A percentile compares a stretch with the other conserved stretches of the same genome.
These are phyloP conservation scores for Ophion costatus DNA, from an alignment of 2,888 invertebrate genomes.

Conservation along the genomic window DNA sequence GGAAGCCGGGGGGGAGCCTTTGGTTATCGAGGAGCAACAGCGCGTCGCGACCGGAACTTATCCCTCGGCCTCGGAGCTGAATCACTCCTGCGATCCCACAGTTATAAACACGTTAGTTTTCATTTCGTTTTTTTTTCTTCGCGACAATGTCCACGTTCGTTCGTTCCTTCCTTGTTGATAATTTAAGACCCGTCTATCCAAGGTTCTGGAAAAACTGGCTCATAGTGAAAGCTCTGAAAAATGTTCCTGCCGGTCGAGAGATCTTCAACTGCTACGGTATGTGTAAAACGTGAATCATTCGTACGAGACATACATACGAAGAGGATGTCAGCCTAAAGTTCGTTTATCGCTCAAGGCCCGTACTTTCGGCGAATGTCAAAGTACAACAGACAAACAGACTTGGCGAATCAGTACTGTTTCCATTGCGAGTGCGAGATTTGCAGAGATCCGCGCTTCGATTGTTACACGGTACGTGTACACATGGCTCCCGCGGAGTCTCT, in stretches of 20 bases:
- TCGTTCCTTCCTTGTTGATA: neutral
- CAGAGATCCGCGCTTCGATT: conserved; percentile 78
- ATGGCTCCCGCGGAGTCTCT: neutral
- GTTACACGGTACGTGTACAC: conserved; percentile 73
- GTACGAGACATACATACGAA: neutral
- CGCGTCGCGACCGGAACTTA: conserved; percentile 92
- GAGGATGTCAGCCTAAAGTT: neutral
- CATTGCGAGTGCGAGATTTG: conserved; percentile 91
- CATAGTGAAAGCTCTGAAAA: conserved; percentile 88
- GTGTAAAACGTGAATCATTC: neutral
- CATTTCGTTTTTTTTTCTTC: neutral
- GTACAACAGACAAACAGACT: conserved; percentile 86
- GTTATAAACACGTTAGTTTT: conserved; percentile 62
- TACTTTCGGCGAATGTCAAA: conserved; percentile 88
- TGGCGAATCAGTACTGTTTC: conserved; percentile 91
- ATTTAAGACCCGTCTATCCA: neutral
- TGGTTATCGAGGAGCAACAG: conserved; percentile 79
- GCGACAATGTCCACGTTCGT: neutral
- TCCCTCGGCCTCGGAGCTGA: conserved; percentile 95
- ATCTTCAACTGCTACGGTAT: conserved; percentile 93
- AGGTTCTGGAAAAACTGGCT: conserved; percentile 90
- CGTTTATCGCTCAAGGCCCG: conserved; percentile 84
- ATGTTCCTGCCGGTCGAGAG: conserved; percentile 88
- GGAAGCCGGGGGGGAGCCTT: conserved; percentile 31
- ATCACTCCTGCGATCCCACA: conserved; percentile 94